phyloP scores from a whole-genome alignment of 2,113 vertebrate genomes.

The Meles meles region DNA sequence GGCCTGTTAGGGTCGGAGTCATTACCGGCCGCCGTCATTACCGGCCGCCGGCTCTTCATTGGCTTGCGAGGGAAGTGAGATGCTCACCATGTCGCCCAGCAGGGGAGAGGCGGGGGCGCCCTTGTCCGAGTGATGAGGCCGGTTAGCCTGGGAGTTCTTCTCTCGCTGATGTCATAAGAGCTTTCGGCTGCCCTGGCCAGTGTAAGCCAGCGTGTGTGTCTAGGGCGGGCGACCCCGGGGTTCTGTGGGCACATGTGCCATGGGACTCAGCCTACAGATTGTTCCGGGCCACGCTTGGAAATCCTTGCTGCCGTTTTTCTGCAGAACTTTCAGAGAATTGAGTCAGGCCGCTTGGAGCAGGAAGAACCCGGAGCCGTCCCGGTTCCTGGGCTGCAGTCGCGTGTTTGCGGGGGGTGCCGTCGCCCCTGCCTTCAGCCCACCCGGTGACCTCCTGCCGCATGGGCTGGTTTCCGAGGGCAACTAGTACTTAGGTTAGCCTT shows the following conservation, averaged over 20 bases:
- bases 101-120: not conserved
- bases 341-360: not conserved
- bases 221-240: not conserved
- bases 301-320: slow-evolving; percentile 2
- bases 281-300: not conserved
- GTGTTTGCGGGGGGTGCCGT: not conserved
- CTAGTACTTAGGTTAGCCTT: not conserved
- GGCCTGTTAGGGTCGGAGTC: not conserved
- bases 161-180: slow-evolving; percentile 59
- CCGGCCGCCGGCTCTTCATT: not conserved
- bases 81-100: not conserved
- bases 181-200: not conserved
- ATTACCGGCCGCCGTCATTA: not conserved
- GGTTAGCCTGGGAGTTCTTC: not conserved
- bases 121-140: not conserved
- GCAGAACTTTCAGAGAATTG: not conserved
- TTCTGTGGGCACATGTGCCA: not conserved
- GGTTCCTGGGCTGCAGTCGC: not conserved
- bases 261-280: not conserved
- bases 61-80: not conserved
- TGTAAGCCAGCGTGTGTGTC: not conserved
- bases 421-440: not conserved
- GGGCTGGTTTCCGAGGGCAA: not conserved
- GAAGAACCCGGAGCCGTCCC: not conserved
- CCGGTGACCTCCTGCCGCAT: not conserved